phyloP scores from a whole-genome alignment of 2,113 vertebrate genomes.

The Numenius arquata region DNA sequence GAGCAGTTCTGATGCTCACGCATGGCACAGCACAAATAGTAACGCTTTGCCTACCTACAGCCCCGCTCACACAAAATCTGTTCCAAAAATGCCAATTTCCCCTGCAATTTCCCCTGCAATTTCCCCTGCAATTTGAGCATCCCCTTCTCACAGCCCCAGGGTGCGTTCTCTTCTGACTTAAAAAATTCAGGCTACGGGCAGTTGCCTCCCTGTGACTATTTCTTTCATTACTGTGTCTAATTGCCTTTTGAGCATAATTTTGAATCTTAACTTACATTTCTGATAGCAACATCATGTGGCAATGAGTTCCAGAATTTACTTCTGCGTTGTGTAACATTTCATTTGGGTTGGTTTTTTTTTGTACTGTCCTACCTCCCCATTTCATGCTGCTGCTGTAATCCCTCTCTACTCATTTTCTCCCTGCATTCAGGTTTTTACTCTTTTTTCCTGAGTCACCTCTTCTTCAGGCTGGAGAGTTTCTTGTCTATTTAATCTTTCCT shows the following conservation, averaged over 20 bases:
- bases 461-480: background rate
- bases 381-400: background rate
- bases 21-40: background rate
- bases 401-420: background rate
- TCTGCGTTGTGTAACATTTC: background rate
- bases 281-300: background rate
- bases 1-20: background rate
- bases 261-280: background rate
- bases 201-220: background rate
- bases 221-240: background rate
- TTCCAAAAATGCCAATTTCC: background rate
- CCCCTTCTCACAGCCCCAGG: background rate
- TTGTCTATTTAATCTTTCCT: background rate
- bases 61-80: background rate
- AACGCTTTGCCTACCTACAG: background rate
- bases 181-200: background rate
- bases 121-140: background rate
- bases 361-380: background rate
- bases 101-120: background rate
- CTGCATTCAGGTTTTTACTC: background rate
- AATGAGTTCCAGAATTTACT: background rate
- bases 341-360: background rate
- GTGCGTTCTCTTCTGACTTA: background rate
- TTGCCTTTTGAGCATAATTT: background rate
- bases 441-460: background rate